phyloP scores from a whole-genome alignment of 2,888 invertebrate genomes.

The Drosophila nr. perissopoda region DNA sequence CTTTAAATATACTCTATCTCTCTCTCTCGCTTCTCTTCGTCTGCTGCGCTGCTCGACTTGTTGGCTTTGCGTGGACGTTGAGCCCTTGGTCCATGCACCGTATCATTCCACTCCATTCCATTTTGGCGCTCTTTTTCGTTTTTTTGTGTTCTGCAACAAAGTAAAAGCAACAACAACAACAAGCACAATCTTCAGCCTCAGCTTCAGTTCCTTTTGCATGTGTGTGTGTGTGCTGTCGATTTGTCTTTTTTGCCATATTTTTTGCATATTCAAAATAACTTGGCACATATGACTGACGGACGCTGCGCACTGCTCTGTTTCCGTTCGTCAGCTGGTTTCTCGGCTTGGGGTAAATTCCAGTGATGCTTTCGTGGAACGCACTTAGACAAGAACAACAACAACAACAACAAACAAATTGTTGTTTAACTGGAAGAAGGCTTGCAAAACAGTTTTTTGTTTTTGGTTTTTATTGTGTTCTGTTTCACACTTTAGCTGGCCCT shows the following conservation, averaged over 20 bases:
- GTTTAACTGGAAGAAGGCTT: slow-evolving; percentile 67
- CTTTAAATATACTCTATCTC: slow-evolving; percentile 68
- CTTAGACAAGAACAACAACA: slow-evolving; percentile 41
- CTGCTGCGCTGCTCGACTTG: slow-evolving; percentile 66
- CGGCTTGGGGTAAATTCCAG: slow-evolving; percentile 76
- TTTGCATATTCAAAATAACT: slow-evolving; percentile 80
- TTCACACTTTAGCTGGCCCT: slow-evolving; percentile 66
- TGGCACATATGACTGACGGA: slow-evolving; percentile 74
- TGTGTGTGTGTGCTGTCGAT: slow-evolving; percentile 17
- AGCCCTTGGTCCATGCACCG: slow-evolving; percentile 63
- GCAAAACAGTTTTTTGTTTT: slow-evolving; percentile 45
- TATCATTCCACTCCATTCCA: slow-evolving; percentile 31
- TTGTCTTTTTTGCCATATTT: slow-evolving; percentile 63
- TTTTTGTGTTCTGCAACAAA: slow-evolving; percentile 72
- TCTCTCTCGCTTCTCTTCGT: slow-evolving; percentile 21
- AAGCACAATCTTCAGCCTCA: slow-evolving; percentile 56
- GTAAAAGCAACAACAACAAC: slow-evolving; percentile 62
- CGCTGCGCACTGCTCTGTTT: slow-evolving; percentile 53
- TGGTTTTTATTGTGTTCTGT: slow-evolving; percentile 32
- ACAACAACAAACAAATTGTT: slow-evolving; percentile 72
- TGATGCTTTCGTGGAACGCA: slow-evolving; percentile 64
- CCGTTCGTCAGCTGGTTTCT: slow-evolving; percentile 74
- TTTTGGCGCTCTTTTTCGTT: slow-evolving; percentile 25
- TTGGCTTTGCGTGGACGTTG: slow-evolving; percentile 66
- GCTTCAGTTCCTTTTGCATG: slow-evolving; percentile 38